These are phyloP conservation scores for Suncus etruscus DNA, from an alignment of 2,113 vertebrate species.

Conservation along the genomic window DNA sequence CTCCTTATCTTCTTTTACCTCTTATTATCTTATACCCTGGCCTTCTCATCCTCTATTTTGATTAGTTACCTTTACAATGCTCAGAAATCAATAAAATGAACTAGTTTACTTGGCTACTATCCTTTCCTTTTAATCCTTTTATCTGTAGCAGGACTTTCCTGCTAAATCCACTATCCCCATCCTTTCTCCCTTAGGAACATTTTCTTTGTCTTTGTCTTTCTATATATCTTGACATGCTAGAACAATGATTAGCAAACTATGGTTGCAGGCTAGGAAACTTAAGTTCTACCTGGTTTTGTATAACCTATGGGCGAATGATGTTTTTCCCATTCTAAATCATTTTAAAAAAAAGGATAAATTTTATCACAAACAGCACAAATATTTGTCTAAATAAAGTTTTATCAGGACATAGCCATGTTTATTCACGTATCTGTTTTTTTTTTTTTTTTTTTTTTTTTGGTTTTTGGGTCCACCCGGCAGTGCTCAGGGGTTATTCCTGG, in stretches of 20 bases:
- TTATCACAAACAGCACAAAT: conserved; percentile 26
- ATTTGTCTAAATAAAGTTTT: not conserved
- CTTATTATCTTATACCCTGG: no score
- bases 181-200: not conserved
- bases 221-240: not conserved
- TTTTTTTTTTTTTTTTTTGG: no score
- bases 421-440: conserved; percentile 14
- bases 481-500: no score
- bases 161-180: not conserved
- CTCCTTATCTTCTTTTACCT: no score
- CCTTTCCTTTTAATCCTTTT: no score
- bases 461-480: no score
- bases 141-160: not conserved
- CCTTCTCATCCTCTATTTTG: no score
- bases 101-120: no score
- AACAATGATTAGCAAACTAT: not conserved
- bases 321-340: not conserved
- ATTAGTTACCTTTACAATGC: no score
- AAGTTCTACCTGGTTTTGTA: not conserved
- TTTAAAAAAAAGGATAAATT: not conserved
- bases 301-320: not conserved
- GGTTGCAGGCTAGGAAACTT: not conserved
- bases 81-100: no score
- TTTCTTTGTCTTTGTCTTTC: not conserved
- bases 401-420: not conserved